These are phyloP conservation scores for Tenrec ecaudatus DNA, from an alignment of 2,113 vertebrate genomes.

Conservation along the genomic window DNA sequence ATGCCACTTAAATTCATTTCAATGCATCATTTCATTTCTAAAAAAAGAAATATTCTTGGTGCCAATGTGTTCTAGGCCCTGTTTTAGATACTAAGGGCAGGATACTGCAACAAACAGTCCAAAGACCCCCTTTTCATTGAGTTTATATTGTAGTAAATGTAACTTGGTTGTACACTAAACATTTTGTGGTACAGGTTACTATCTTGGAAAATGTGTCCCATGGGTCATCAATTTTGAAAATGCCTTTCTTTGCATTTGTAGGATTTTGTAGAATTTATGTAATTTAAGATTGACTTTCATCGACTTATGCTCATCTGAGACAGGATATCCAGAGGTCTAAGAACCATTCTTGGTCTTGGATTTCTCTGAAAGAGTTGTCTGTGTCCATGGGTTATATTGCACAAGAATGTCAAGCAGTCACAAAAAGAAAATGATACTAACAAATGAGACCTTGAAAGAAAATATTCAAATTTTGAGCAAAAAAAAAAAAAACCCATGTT, in stretches of 20 bases:
- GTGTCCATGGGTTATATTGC: neutral
- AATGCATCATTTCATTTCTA: neutral
- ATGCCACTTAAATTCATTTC: neutral
- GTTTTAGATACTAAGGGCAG: neutral
- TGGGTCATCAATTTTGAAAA: neutral
- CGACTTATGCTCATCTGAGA: neutral
- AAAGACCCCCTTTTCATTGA: neutral
- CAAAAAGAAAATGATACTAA: constrained; percentile 4
- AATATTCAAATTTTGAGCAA: neutral
- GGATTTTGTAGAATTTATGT: neutral
- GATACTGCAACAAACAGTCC: neutral
- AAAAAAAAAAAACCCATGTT: neutral
- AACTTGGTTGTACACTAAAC: neutral
- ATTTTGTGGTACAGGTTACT: constrained; percentile 4
- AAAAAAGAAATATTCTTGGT: neutral
- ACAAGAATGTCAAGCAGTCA: constrained; percentile 12
- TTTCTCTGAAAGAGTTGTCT: neutral
- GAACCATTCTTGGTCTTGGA: neutral
- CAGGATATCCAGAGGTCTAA: neutral
- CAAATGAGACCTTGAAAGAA: constrained; percentile 33
- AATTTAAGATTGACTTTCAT: constrained; percentile 22
- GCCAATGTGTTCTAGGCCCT: neutral
- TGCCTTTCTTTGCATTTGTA: neutral
- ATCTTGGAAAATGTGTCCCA: neutral
- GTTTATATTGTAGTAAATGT: neutral